Conservation (phyloP, 2,888 invertebrate species). For the Synergus gifuensis region DNA sequence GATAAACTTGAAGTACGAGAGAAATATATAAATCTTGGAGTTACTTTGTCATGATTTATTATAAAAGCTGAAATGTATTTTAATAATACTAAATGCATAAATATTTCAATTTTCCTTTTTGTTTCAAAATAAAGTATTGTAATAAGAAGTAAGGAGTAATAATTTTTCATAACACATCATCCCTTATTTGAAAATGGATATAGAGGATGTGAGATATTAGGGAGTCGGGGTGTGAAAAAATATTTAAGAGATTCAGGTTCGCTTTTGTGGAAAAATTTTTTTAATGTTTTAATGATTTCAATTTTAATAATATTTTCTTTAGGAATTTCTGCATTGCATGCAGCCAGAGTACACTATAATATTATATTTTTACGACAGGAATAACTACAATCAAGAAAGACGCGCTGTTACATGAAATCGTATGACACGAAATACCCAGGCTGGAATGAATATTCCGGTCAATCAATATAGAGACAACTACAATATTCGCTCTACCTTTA, state of each 20-base stretch:
- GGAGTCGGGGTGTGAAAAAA: too few relatives aligned
- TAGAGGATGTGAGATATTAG: too few relatives aligned
- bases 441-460: constrained; percentile 33
- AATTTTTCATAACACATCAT: too few relatives aligned
- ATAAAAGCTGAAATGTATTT: not conserved
- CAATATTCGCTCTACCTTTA: constrained; percentile 23
- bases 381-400: constrained; percentile 13
- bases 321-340: not conserved
- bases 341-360: not conserved
- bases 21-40: not conserved
- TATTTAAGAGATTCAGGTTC: too few relatives aligned
- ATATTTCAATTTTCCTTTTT: not conserved
- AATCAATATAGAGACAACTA: constrained; percentile 29
- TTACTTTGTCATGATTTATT: not conserved
- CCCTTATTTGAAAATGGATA: too few relatives aligned
- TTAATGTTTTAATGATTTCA: not conserved
- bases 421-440: constrained; percentile 22
- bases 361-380: constrained; percentile 18
- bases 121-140: not conserved
- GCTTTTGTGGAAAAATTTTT: not conserved
- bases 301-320: too few relatives aligned
- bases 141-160: not conserved
- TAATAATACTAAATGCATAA: not conserved
- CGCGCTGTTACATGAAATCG: not conserved
- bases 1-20: not conserved